Conservation (phyloP, 2,113 vertebrate genomes). For the Osmerus eperlanus region DNA sequence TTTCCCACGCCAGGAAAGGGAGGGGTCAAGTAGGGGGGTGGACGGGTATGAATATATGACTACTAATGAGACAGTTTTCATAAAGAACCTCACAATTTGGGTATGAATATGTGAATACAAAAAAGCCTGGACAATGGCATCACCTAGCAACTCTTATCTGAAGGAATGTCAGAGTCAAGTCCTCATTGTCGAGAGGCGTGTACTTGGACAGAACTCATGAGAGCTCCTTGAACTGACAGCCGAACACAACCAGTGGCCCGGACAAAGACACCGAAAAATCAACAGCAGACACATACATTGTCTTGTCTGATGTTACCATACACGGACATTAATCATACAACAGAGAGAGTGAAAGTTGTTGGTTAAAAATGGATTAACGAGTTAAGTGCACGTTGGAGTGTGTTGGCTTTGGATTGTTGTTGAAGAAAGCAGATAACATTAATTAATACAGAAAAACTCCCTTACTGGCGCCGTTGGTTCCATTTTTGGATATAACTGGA, state of each 20-base stretch:
- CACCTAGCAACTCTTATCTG: conserved; percentile 70
- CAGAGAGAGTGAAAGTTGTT: conserved; percentile 48
- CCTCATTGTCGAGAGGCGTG: conserved; percentile 57
- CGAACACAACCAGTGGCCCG: conserved; percentile 50
- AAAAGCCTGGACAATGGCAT: conserved; percentile 67
- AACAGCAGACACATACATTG: conserved; percentile 56
- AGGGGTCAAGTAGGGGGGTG: conserved; percentile 72
- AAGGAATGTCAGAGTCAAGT: conserved; percentile 77
- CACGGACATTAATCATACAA: conserved; percentile 66
- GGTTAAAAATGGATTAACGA: conserved; percentile 59
- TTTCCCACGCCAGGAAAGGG: conserved; percentile 75
- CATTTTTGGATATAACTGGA: no score
- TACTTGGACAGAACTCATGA: conserved; percentile 51
- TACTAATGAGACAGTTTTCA: conserved; percentile 72
- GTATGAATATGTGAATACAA: conserved; percentile 74
- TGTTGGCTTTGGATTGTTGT: background rate
- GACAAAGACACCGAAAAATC: conserved; percentile 60
- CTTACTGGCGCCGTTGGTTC: no score
- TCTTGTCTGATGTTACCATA: conserved; percentile 49
- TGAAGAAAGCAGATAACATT: background rate
- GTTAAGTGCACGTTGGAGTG: conserved; percentile 65
- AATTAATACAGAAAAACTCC: no score
- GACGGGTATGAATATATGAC: conserved; percentile 76
- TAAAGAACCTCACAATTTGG: conserved; percentile 65
- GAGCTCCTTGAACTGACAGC: conserved; percentile 62